Conservation (phyloP, 2,888 invertebrate genomes). For the Amphipoea lucens region DNA sequence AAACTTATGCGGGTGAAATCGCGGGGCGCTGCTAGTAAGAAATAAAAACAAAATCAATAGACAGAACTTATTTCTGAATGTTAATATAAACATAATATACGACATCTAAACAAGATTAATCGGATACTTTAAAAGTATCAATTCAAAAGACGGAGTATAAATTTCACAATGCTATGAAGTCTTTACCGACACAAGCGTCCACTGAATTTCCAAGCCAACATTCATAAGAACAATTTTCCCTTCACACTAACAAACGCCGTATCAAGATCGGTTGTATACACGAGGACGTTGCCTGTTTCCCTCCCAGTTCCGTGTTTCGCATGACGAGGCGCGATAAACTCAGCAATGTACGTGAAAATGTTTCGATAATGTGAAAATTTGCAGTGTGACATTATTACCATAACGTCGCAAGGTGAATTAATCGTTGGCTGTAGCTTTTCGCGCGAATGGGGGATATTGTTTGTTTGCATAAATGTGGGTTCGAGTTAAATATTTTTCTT, state of each 20-base stretch:
- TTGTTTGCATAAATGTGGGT: conserved; percentile 30
- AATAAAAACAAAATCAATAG: not conserved
- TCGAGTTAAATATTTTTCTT: not conserved
- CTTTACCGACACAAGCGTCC: conserved; percentile 1
- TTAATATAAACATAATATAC: not conserved
- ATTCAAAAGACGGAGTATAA: not conserved
- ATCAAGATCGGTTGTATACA: conserved; percentile 65
- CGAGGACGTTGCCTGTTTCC: conserved; percentile 48
- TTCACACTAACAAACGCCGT: conserved; percentile 52
- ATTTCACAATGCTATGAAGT: no score
- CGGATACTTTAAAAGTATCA: not conserved
- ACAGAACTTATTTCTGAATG: not conserved
- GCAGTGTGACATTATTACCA: conserved; percentile 69
- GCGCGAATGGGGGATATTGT: conserved; percentile 36
- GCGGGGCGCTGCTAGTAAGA: no score
- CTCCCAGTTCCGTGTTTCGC: conserved; percentile 58
- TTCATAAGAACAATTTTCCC: conserved; percentile 59
- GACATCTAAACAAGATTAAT: not conserved
- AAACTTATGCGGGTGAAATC: no score
- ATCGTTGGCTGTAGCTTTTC: conserved; percentile 55
- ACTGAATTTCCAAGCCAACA: conserved; percentile 43
- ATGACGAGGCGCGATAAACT: conserved; percentile 68
- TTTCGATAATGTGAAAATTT: conserved; percentile 75
- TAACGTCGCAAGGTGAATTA: conserved; percentile 64
- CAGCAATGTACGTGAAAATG: conserved; percentile 69